Conservation (phyloP, 2,797 vertebrate genomes). For the Cirrhinus mrigala region DNA sequence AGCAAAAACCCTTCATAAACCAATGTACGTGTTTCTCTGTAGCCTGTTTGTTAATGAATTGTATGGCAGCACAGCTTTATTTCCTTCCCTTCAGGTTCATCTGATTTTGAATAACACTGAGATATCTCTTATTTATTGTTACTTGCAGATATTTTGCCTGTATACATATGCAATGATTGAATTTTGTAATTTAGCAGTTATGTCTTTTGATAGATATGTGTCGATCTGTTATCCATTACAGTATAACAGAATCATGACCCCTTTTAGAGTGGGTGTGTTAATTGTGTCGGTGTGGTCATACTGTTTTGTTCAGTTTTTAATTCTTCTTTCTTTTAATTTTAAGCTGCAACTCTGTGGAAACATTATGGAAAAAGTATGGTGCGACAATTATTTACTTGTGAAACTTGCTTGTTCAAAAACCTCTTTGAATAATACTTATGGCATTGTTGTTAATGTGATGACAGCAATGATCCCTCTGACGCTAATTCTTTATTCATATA, state of each 20-base stretch:
- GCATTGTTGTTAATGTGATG: background rate
- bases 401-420: conserved; percentile 60
- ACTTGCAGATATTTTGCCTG: conserved; percentile 63
- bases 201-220: conserved; percentile 68
- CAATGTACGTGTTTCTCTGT: conserved; percentile 72
- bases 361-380: conserved; percentile 52
- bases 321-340: background rate
- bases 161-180: conserved; percentile 55
- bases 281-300: conserved; percentile 2
- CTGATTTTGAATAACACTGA: conserved; percentile 54
- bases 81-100: conserved; percentile 56
- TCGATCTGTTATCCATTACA: conserved; percentile 64
- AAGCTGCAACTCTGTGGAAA: conserved; percentile 55
- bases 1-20: conserved; percentile 66
- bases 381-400: conserved; percentile 54
- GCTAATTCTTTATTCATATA: conserved; percentile 41
- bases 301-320: background rate
- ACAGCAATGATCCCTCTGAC: background rate
- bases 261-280: background rate
- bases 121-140: conserved; percentile 41
- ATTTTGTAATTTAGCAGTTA: conserved; percentile 60
- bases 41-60: conserved; percentile 69
- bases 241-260: conserved; percentile 51
- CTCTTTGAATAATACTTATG: conserved; percentile 44
- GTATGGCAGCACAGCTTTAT: conserved; percentile 57